These are phyloP conservation scores for Oligia latruncula DNA, from an alignment of 2,888 invertebrate genomes.

Conservation along the genomic window DNA sequence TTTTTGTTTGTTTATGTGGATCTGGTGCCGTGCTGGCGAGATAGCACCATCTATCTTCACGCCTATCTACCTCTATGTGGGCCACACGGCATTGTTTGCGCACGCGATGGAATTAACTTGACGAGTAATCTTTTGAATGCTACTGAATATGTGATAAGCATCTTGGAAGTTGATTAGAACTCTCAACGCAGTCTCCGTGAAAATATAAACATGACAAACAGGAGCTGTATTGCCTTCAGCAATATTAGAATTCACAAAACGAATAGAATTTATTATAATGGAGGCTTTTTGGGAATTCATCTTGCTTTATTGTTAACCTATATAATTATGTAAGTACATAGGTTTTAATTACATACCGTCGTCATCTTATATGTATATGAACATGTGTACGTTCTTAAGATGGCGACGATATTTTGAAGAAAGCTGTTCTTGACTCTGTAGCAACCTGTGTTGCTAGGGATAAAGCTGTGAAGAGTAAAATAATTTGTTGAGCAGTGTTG, in stretches of 20 bases:
- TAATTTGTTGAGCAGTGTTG: not conserved
- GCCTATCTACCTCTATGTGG: conserved; percentile 73
- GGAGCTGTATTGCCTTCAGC: not conserved
- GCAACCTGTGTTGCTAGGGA: not conserved
- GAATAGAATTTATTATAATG: not conserved
- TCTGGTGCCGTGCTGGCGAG: conserved; percentile 66
- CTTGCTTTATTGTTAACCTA: conserved; percentile 3
- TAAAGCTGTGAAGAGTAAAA: conserved; percentile 4
- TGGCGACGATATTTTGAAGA: not conserved
- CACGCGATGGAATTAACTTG: conserved; percentile 73
- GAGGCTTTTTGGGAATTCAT: conserved; percentile 1
- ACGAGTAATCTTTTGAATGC: conserved; percentile 69
- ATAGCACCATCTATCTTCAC: conserved; percentile 70
- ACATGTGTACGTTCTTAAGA: not conserved
- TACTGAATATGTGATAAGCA: conserved; percentile 65
- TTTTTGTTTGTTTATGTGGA: conserved; percentile 73
- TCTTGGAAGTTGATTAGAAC: conserved; percentile 47
- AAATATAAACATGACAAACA: not conserved
- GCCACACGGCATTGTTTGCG: conserved; percentile 75
- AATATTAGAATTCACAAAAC: not conserved
- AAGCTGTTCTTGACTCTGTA: not conserved
- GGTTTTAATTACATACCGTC: no score
- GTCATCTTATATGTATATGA: no score
- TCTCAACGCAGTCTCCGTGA: conserved; percentile 28
- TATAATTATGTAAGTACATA: not conserved